phyloP scores from a whole-genome alignment of 2,113 vertebrate genomes.

The Dicerorhinus sumatrensis region DNA sequence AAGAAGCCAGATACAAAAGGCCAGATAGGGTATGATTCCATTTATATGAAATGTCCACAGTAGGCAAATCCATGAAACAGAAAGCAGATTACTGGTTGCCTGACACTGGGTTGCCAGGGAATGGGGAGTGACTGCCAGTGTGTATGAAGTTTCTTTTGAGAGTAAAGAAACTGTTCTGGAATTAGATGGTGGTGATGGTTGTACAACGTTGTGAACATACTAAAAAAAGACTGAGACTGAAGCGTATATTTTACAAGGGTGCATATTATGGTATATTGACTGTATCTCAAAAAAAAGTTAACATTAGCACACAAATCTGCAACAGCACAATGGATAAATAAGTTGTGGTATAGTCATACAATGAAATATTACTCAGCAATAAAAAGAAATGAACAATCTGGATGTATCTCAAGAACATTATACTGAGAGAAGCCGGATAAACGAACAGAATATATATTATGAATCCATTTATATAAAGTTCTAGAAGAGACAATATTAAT shows the following conservation, averaged over 20 bases:
- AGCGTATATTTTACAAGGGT: not conserved
- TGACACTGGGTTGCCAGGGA: not conserved
- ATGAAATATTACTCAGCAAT: not conserved
- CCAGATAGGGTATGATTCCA: not conserved
- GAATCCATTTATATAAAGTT: slow-evolving; percentile 15
- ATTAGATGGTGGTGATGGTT: not conserved
- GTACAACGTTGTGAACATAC: not conserved
- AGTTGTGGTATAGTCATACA: not conserved
- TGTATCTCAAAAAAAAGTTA: not conserved
- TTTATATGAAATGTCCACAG: not conserved
- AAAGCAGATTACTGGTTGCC: not conserved
- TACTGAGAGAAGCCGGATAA: not conserved
- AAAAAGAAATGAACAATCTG: slow-evolving; percentile 1
- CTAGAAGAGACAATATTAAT: slow-evolving; percentile 15
- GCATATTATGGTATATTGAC: not conserved
- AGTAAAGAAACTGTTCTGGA: slow-evolving; percentile 6
- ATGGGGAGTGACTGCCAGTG: not conserved
- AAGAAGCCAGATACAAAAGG: slow-evolving; percentile 1
- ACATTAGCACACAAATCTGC: slow-evolving; percentile 2
- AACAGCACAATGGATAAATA: not conserved
- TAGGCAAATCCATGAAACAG: not conserved
- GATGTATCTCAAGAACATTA: not conserved
- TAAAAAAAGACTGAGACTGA: not conserved
- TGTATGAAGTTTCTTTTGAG: not conserved
- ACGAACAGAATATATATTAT: not conserved